These are phyloP conservation scores for Xestia ashworthii DNA, from an alignment of 2,888 invertebrate genomes.

Conservation along the genomic window DNA sequence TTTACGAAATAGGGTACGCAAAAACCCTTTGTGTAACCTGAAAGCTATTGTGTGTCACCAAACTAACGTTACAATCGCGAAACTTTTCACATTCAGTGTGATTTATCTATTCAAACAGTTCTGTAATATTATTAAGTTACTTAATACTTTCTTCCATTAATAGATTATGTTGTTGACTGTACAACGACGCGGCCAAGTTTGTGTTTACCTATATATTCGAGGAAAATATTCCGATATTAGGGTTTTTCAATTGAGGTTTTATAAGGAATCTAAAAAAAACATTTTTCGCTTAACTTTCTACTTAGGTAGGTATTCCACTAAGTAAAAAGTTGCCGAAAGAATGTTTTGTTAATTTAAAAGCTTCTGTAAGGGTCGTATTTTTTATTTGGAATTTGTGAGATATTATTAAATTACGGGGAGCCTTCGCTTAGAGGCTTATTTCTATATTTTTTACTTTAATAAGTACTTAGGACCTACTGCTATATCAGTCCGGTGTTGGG, in stretches of 20 bases:
- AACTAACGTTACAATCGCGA: slow-evolving; percentile 37
- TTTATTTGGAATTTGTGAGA: slow-evolving; percentile 42
- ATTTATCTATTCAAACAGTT: slow-evolving; percentile 39
- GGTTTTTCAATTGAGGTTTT: slow-evolving; percentile 3
- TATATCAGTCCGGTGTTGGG: not conserved
- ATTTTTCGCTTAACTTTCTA: slow-evolving; percentile 18
- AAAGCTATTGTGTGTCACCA: slow-evolving; percentile 27
- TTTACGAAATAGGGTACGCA: slow-evolving; percentile 30
- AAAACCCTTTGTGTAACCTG: slow-evolving; percentile 16
- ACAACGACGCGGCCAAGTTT: not conserved
- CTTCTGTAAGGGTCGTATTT: slow-evolving; percentile 24
- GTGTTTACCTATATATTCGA: not conserved
- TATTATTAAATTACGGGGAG: slow-evolving; percentile 33
- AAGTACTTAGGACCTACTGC: not conserved
- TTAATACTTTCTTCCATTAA: not conserved
- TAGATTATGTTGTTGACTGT: slow-evolving; percentile 1
- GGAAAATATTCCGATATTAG: not conserved
- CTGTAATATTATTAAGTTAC: slow-evolving; percentile 16
- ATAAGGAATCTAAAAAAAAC: slow-evolving; percentile 9
- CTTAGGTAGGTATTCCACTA: slow-evolving; percentile 11
- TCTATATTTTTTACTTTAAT: not conserved
- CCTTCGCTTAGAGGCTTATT: not conserved
- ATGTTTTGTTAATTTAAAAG: slow-evolving; percentile 49
- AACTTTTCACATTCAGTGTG: slow-evolving; percentile 46
- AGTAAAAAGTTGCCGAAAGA: slow-evolving; percentile 47